phyloP scores from a whole-genome alignment of 2,888 invertebrate species.

The Lutraria lutraria region DNA sequence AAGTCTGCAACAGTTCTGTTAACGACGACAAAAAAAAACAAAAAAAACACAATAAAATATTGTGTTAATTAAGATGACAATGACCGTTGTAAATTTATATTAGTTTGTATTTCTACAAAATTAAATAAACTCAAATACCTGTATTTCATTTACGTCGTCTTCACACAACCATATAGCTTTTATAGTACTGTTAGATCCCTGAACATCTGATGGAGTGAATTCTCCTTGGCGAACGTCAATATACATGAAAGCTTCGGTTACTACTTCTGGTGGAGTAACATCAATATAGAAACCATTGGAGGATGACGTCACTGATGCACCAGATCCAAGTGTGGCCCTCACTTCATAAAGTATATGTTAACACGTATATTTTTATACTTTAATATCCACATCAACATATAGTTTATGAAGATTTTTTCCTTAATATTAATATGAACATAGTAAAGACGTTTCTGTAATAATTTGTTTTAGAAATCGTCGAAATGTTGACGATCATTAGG shows the following conservation, averaged over 20 bases:
- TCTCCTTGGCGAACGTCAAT: conserved; percentile 76
- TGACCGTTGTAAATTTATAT: not conserved
- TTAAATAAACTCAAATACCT: conserved; percentile 59
- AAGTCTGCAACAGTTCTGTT: no score
- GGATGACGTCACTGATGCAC: conserved; percentile 58
- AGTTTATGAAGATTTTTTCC: not conserved
- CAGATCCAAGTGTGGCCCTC: conserved; percentile 75
- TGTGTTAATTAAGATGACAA: not conserved
- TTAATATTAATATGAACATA: not conserved
- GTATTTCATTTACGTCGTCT: conserved; percentile 74
- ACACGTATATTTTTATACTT: not conserved
- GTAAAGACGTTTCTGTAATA: not conserved
- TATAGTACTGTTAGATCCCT: conserved; percentile 73
- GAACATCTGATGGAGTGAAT: conserved; percentile 68
- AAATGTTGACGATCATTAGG: not conserved
- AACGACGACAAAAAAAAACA: not conserved
- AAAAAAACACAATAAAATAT: not conserved
- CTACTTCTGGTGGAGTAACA: conserved; percentile 69
- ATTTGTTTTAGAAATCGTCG: no score
- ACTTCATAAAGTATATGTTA: conserved; percentile 55
- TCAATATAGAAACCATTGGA: conserved; percentile 77
- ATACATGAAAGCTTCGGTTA: conserved; percentile 66
- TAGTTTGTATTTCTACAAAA: not conserved
- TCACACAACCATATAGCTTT: conserved; percentile 74
- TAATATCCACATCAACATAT: not conserved